A percentile compares a stretch with the other conserved stretches of the same genome.
Evolutionary conservation across 2,797 vertebrate species (phyloP).

Genomic region (Malurus splendens): DNA sequence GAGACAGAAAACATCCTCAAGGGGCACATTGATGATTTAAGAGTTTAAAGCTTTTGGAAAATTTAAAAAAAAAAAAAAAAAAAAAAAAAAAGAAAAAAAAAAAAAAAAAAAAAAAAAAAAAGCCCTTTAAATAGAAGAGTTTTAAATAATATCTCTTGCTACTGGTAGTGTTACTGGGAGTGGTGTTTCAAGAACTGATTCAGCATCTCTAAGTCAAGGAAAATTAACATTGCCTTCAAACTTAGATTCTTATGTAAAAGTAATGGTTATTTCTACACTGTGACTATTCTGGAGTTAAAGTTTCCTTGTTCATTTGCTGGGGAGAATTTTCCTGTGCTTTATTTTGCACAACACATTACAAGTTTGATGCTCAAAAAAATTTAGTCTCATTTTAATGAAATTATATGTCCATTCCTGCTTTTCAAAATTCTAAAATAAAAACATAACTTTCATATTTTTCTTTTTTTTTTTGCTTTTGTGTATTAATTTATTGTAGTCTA

Average conservation of each 20-base stretch:
- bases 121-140: background rate
- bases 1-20: background rate
- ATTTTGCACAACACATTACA: background rate
- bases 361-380: background rate
- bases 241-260: background rate
- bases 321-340: background rate
- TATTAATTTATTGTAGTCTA: background rate
- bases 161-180: background rate
- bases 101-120: background rate
- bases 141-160: background rate
- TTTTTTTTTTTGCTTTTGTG: rapidly evolving
- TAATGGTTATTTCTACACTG: background rate
- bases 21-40: background rate
- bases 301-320: background rate
- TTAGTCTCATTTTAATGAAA: background rate
- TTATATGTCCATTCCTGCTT: background rate
- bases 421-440: background rate
- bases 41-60: background rate
- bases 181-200: background rate
- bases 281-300: background rate
- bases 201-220: background rate
- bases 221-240: background rate
- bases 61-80: rapidly evolving
- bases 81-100: too few species aligned
- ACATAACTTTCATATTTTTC: background rate